These are phyloP conservation scores for Oscheius onirici DNA, from an alignment of 2,888 invertebrate genomes.

Conservation along the genomic window DNA sequence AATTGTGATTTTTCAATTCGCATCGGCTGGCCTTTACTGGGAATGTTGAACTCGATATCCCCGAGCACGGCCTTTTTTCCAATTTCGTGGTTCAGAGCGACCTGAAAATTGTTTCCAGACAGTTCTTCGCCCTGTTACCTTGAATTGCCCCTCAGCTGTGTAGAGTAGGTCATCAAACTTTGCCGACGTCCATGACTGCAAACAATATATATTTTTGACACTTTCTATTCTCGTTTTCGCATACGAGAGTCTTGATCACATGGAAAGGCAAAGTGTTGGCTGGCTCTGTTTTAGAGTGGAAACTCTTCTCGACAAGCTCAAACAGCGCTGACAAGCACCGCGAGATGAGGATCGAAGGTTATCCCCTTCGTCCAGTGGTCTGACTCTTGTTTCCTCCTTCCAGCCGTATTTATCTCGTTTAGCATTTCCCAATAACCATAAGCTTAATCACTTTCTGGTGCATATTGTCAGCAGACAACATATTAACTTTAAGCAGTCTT, in stretches of 20 bases:
- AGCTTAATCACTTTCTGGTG: no score
- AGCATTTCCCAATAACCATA: no score
- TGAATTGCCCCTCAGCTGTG: conserved; percentile 27
- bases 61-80: conserved; percentile 4
- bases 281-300: conserved; percentile 20
- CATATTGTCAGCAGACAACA: no score
- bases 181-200: not conserved
- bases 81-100: conserved; percentile 10
- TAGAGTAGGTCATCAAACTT: not conserved
- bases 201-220: not conserved
- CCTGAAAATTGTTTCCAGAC: conserved; percentile 7
- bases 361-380: not conserved
- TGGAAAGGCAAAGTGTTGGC: conserved; percentile 22
- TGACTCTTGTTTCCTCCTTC: no score
- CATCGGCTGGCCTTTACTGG: conserved; percentile 3
- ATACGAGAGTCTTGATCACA: not conserved
- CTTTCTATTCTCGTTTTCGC: not conserved
- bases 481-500: no score
- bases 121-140: no score
- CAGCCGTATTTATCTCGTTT: no score
- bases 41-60: conserved; percentile 15
- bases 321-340: conserved; percentile 30
- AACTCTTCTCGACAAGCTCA: conserved; percentile 27
- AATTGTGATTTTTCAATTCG: not conserved
- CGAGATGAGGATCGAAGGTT: conserved; percentile 23